Base-by-base conservation (phyloP, 2,888 invertebrate genomes). In the Eupeodes latifasciatus region DNA sequence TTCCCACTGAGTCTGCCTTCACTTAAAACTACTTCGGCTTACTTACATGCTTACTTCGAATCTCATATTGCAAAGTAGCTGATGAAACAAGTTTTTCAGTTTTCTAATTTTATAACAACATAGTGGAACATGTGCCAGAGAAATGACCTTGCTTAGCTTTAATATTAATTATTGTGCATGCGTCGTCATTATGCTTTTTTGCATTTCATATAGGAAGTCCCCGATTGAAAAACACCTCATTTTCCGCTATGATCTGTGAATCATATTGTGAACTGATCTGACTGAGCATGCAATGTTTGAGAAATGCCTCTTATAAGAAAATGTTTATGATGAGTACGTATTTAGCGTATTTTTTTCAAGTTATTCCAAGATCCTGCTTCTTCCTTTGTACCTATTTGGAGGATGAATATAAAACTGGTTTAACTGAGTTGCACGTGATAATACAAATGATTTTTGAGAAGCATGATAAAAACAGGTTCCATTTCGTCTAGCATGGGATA, bases 81-180 rank as follows among this genome's bases (percentile, higher is more conserved):
- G 55, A 62, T 51, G 16, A 81, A 81, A 81, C 81, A 77, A 71
- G 85, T 81, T 85, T 75, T 72, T 44, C 14, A 10, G 14, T 64
- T 9, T 49, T 9, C 40, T 1, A 55, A 55, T 53, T 53, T 67
- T 51, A 36, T 36, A 53, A 53, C 14, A 27, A n/a, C 12, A 10
- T 14, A 51, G 51, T 51, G 27, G 40, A 55, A 51, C 74, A 85
- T 81, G 77, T 81, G 81, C 67, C 47, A 72, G 53, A 53, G 57
- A 55, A 77, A 62, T 74, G 85, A 78, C 81, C 72, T 85, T 85
- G 81, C 40, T 67, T 69, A 67, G 11, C 49, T 81, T 72, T 74
- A 57, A 57, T 64, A 66, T 64, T 64, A 74, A 51, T 64, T 67
- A 51, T 77, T 78, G 19, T 61, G 49, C 27, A 64, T 53, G 55